Base-by-base conservation (phyloP, 2,113 vertebrate species). In the Pseudolaguvia tuberculata region DNA sequence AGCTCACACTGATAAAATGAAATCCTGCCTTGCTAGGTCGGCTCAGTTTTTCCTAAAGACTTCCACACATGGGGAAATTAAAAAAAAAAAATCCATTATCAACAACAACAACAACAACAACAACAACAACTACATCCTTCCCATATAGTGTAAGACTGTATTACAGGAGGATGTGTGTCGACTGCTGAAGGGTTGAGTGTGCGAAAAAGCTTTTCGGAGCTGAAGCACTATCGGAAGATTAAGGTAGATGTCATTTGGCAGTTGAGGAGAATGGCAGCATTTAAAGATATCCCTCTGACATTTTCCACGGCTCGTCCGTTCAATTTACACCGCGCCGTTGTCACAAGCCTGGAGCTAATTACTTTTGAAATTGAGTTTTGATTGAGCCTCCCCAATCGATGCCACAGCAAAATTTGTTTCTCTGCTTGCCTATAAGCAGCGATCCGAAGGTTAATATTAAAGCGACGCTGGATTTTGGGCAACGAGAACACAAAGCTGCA, bases 351-450 rank as follows among this genome's bases (percentile, higher is more conserved):
- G 93, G 93, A 95, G 96, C 95, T 98, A 97, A 99, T 98, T 98
- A 96, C 93, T 97, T 99, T 94, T 94, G 94, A 96, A 96, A 97
- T 96, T 93, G 94, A 94, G 94, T 97, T 99, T 97, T 98, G 95
- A 98, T 96, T 95, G 95, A 96, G 95, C 91, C 93, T 90, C 95
- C 93, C 92, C 93, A 97, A 96, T 96, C 92, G 95, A 97, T 95
- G 93, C 93, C 88, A 92, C 93, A 92, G 94, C 94, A 92, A 95
- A 93, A 95, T 95, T 95, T 95, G 94, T 94, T 96, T 94, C 94
- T 94, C 89, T 79, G 88, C 91, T 92, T 92, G 93, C 93, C 93
- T 92, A 92, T 93, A 93, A 94, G 94, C 93, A 95, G 91, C 89
- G 91, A 91, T 95, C 93, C 90, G 92, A 93, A 91, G 90, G 91